These are phyloP conservation scores for Gryllus bimaculatus DNA, from an alignment of 1,140 invertebrate genomes.

Conservation along the genomic window DNA sequence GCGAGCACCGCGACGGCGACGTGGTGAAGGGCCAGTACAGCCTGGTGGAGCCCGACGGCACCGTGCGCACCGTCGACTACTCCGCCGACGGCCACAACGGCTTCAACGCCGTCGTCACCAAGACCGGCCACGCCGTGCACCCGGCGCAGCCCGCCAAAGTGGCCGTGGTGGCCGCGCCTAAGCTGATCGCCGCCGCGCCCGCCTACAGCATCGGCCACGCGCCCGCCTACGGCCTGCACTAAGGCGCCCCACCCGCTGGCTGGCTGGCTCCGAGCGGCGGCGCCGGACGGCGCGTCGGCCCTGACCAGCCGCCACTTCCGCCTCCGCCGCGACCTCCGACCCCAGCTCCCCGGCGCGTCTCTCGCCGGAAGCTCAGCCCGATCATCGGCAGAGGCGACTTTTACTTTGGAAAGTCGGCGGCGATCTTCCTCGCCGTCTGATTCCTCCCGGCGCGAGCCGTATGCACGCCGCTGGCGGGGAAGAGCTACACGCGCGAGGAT, in stretches of 20 bases:
- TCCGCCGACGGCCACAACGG: constrained; percentile 25
- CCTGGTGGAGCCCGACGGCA: constrained; percentile 27
- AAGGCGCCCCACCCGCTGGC: neutral
- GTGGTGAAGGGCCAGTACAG: constrained; percentile 26
- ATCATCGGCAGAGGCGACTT: neutral
- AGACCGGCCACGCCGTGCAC: constrained; percentile 27
- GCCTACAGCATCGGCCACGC: neutral
- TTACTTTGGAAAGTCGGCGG: neutral
- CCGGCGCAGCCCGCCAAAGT: constrained; percentile 27
- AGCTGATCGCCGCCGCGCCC: constrained; percentile 25
- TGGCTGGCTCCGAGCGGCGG: neutral
- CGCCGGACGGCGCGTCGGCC: too few relatives aligned
- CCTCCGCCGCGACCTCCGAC: too few relatives aligned
- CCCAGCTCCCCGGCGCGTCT: too few relatives aligned
- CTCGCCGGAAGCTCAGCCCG: too few relatives aligned
- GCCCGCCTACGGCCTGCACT: neutral
- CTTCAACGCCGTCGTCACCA: constrained; percentile 26
- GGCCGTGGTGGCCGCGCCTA: constrained; percentile 26
- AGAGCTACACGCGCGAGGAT: neutral
- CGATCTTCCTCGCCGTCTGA: neutral
- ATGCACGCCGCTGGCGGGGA: too few relatives aligned
- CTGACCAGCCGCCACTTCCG: neutral
- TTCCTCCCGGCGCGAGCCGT: neutral
- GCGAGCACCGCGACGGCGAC: constrained; percentile 25
- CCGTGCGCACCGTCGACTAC: constrained; percentile 22